phyloP scores from a whole-genome alignment of 2,797 vertebrate species.

The Sylvilagus floridanus region DNA sequence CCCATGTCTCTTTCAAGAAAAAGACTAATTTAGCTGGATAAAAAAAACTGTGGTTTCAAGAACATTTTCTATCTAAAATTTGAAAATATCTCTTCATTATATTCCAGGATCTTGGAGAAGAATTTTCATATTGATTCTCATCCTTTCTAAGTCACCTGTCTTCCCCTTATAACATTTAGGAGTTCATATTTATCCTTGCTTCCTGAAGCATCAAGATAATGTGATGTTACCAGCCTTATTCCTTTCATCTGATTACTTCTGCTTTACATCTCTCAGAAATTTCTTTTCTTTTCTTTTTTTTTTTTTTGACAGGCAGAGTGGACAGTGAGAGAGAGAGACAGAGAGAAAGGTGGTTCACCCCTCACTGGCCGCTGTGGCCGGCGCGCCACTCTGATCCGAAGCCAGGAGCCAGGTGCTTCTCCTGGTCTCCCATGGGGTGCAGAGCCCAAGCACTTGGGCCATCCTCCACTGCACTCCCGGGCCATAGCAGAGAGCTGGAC shows the following conservation, averaged over 20 bases:
- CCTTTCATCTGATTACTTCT: background rate
- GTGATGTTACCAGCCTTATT: background rate
- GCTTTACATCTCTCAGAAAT: background rate
- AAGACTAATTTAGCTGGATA: background rate
- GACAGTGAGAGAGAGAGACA: too few species aligned
- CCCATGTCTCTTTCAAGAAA: background rate
- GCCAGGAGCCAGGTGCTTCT: too few species aligned
- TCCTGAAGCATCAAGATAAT: background rate
- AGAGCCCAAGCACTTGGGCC: too few species aligned
- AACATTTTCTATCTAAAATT: background rate
- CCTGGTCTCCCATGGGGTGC: too few species aligned
- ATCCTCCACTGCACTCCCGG: too few species aligned
- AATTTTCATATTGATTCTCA: background rate
- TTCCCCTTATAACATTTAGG: background rate
- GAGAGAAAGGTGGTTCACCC: too few species aligned
- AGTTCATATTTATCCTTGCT: background rate
- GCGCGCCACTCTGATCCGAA: too few species aligned
- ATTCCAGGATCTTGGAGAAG: background rate
- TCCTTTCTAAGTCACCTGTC: background rate
- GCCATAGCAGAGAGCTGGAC: too few species aligned
- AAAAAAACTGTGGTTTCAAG: conserved; percentile 19
- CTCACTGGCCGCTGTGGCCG: too few species aligned
- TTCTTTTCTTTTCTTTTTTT: too few species aligned
- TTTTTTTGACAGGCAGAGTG: too few species aligned
- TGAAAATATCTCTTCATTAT: background rate